Evolutionary conservation across 2,888 invertebrate species (phyloP).

Genomic region (Osmoderma eremita): DNA sequence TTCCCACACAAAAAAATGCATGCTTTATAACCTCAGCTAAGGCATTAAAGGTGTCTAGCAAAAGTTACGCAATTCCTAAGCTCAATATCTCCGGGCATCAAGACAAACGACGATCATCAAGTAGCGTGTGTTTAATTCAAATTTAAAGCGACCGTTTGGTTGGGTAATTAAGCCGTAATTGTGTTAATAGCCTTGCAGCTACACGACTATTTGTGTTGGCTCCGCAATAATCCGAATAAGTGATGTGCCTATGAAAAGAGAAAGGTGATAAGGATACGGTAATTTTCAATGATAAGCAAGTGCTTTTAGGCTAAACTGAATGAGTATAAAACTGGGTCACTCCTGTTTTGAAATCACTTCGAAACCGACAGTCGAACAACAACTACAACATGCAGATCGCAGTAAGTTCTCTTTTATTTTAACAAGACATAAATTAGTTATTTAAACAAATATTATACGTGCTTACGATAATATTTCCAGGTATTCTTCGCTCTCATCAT

Average conservation of each 20-base stretch:
- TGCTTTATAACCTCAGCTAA: too few relatives aligned
- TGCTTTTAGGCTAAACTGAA: slow-evolving; percentile 26
- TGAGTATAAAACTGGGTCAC: slow-evolving; percentile 18
- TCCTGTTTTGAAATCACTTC: too few relatives aligned
- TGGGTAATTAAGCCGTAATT: slow-evolving; percentile 19
- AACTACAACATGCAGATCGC: too few relatives aligned
- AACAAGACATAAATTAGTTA: too few relatives aligned
- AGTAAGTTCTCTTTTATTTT: too few relatives aligned
- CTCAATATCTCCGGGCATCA: slow-evolving; percentile 11
- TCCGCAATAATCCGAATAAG: not conserved
- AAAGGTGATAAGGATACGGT: slow-evolving; percentile 15
- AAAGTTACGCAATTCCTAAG: not conserved
- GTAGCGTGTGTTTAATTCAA: slow-evolving; percentile 4
- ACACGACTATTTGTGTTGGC: slow-evolving; percentile 8
- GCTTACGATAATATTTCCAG: slow-evolving; percentile 16
- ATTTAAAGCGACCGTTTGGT: slow-evolving; percentile 14
- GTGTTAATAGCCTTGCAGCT: slow-evolving; percentile 25
- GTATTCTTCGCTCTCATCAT: slow-evolving; percentile 25
- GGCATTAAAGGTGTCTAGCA: too few relatives aligned
- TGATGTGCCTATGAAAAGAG: slow-evolving; percentile 11
- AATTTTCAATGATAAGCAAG: slow-evolving; percentile 30
- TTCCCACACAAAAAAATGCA: too few relatives aligned
- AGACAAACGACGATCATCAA: slow-evolving; percentile 13
- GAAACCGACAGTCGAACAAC: too few relatives aligned
- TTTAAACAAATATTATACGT: too few relatives aligned